Conservation (phyloP, 2,797 vertebrate species). For the Myotis findleyi region DNA sequence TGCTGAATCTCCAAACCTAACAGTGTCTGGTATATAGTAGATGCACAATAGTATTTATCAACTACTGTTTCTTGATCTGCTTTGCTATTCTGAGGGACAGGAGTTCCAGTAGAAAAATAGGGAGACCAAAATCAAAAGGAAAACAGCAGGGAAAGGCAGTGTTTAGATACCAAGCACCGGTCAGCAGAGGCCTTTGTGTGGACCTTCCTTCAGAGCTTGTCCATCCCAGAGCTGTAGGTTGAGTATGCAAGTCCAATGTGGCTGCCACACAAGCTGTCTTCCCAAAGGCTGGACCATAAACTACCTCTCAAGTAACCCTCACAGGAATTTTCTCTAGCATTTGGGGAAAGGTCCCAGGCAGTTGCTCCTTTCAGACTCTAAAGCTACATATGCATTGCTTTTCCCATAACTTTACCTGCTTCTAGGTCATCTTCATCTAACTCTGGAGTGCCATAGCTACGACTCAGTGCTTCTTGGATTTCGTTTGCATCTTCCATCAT, state of each 20-base stretch:
- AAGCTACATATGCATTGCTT: neutral
- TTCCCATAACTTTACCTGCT: conserved; percentile 90
- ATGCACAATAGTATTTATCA: neutral
- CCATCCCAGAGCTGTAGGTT: neutral
- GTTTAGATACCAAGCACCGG: neutral
- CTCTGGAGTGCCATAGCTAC: conserved; percentile 97
- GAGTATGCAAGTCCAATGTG: neutral
- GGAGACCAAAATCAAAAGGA: conserved; percentile 38
- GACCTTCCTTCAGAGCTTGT: neutral
- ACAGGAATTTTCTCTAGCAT: neutral
- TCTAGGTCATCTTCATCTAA: conserved; percentile 98
- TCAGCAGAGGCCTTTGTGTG: neutral
- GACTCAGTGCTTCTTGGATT: conserved; percentile 95
- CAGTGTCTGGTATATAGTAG: neutral
- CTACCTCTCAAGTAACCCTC: neutral
- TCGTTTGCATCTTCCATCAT: conserved; percentile 99
- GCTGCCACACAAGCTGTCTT: neutral
- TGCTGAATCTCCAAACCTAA: neutral
- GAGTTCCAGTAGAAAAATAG: neutral
- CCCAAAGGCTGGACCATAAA: neutral
- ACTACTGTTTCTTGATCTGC: conserved; percentile 42
- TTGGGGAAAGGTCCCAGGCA: conserved; percentile 14
- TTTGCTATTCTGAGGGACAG: conserved; percentile 1
- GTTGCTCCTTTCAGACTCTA: neutral
- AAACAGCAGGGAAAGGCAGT: neutral